Conservation (phyloP, 2,113 vertebrate genomes). For the Phodopus roborovskii region DNA sequence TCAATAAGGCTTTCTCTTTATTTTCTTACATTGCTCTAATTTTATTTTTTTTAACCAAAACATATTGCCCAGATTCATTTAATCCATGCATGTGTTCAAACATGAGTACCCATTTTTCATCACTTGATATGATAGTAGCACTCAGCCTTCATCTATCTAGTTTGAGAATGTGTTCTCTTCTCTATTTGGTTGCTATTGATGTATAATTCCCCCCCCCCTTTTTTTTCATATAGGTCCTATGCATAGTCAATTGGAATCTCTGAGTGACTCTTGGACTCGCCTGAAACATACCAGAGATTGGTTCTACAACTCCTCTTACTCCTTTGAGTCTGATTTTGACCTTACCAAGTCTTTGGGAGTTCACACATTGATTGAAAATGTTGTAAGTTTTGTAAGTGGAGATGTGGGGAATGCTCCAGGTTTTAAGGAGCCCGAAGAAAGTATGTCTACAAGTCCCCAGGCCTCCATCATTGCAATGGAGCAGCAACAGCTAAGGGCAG, state of each 20-base stretch:
- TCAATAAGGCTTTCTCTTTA: constrained; percentile 79
- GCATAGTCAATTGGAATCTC: constrained; percentile 87
- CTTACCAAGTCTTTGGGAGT: constrained; percentile 92
- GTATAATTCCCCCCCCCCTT: constrained; percentile 57
- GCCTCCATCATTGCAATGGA: constrained; percentile 95
- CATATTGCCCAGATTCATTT: constrained; percentile 83
- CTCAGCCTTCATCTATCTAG: constrained; percentile 63
- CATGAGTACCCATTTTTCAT: constrained; percentile 83
- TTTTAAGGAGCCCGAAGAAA: constrained; percentile 97
- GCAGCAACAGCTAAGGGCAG: constrained; percentile 96
- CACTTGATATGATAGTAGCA: constrained; percentile 73
- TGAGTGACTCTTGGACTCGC: constrained; percentile 94
- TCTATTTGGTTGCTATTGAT: constrained; percentile 63
- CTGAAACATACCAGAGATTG: constrained; percentile 92
- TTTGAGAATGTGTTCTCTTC: constrained; percentile 20
- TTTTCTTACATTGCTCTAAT: constrained; percentile 81
- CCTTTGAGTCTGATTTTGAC: constrained; percentile 93
- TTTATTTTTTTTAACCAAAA: constrained; percentile 67
- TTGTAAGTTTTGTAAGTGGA: constrained; percentile 95
- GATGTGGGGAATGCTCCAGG: constrained; percentile 93
- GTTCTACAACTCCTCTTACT: constrained; percentile 88
- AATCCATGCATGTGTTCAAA: constrained; percentile 85
- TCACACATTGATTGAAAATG: constrained; percentile 95
- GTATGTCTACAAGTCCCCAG: constrained; percentile 96
- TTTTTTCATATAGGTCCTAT: constrained; percentile 82